These are phyloP conservation scores for Sinelater perroti DNA, from an alignment of 2,888 invertebrate species.

Conservation along the genomic window DNA sequence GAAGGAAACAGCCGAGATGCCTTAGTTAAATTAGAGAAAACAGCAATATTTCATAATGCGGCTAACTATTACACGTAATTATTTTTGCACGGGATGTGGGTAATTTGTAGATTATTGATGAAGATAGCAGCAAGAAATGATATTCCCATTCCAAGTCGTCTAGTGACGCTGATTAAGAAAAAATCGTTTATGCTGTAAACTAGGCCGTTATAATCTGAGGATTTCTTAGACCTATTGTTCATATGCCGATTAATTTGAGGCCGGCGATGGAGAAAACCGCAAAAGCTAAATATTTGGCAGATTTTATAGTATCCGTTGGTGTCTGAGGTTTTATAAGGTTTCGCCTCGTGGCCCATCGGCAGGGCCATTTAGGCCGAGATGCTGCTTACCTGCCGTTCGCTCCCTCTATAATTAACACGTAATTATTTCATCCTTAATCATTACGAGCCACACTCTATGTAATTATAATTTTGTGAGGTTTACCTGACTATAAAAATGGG, in stretches of 20 bases:
- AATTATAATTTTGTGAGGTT: constrained; percentile 36
- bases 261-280: background rate
- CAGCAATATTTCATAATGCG: constrained; percentile 4
- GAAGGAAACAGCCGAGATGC: no score
- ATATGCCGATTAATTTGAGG: background rate
- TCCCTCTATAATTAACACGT: constrained; percentile 38
- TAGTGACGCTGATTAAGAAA: no score
- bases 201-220: no score
- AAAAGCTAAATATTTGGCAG: constrained; percentile 11
- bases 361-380: constrained; percentile 7
- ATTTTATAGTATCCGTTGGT: constrained; percentile 5
- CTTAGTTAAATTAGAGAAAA: constrained; percentile 3
- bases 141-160: no score
- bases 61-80: constrained; percentile 4
- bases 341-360: background rate
- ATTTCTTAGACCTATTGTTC: no score
- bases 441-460: constrained; percentile 29
- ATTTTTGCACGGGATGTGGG: constrained; percentile 5
- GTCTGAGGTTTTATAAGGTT: background rate
- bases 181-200: no score
- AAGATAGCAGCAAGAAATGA: background rate
- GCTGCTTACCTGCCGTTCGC: constrained; percentile 29
- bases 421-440: constrained; percentile 37
- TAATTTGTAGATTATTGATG: constrained; percentile 13
- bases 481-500: constrained; percentile 36